phyloP scores from a whole-genome alignment of 2,113 vertebrate species.

The Tetrao urogallus region DNA sequence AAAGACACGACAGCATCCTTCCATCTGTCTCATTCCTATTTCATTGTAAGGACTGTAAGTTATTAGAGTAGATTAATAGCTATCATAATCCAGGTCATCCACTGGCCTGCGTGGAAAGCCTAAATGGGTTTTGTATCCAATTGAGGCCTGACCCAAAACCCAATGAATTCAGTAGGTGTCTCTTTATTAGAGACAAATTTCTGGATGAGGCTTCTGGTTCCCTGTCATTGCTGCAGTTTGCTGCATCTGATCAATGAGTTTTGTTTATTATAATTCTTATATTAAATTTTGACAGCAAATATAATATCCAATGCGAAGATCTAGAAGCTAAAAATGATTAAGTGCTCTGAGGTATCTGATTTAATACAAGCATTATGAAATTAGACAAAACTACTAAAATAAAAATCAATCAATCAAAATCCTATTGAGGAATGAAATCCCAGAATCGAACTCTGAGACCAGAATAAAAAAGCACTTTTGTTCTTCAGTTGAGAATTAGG shows the following conservation, averaged over 20 bases:
- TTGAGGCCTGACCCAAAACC: slow-evolving; percentile 4
- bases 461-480: neutral
- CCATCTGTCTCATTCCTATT: neutral
- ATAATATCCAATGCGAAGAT: slow-evolving; percentile 4
- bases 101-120: neutral
- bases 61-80: slow-evolving; percentile 22
- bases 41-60: neutral
- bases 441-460: neutral
- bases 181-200: neutral
- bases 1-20: neutral
- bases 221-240: neutral
- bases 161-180: neutral
- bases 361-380: slow-evolving; percentile 48
- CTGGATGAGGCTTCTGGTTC: neutral
- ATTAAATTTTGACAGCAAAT: slow-evolving; percentile 34
- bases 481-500: neutral
- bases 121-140: neutral
- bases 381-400: slow-evolving; percentile 46
- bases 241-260: slow-evolving; percentile 30
- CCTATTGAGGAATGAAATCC: slow-evolving; percentile 5
- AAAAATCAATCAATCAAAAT: slow-evolving; percentile 57
- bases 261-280: slow-evolving; percentile 8
- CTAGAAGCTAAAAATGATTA: slow-evolving; percentile 31
- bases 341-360: slow-evolving; percentile 31
- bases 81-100: neutral